Evolutionary conservation across 2,888 invertebrate genomes (phyloP).

Genomic region (Acronicta leporina): DNA sequence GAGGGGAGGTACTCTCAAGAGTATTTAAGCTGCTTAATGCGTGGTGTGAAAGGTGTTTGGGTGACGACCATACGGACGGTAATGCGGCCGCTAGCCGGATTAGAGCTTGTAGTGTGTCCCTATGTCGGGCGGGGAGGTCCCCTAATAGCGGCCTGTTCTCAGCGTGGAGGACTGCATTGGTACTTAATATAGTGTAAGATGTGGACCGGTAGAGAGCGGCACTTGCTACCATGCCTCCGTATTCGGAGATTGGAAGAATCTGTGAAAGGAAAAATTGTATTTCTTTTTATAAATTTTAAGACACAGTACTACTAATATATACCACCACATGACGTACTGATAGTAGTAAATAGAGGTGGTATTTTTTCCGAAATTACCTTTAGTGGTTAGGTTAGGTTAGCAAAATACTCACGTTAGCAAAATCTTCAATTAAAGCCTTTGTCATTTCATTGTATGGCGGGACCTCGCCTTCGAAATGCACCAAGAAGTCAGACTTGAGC

Average conservation of each 20-base stretch:
- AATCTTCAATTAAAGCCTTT: conserved; percentile 90
- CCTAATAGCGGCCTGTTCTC: conserved; percentile 92
- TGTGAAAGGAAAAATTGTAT: conserved; percentile 33
- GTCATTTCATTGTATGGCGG: conserved; percentile 86
- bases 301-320: too few relatives aligned
- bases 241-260: conserved; percentile 69
- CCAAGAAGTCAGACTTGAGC: conserved; percentile 72
- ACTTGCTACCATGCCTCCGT: conserved; percentile 68
- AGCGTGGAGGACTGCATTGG: conserved; percentile 92
- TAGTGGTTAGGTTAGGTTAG: too few relatives aligned
- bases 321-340: too few relatives aligned
- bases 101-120: conserved; percentile 93
- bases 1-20: conserved; percentile 90
- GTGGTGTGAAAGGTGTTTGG: conserved; percentile 80
- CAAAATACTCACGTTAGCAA: conserved; percentile 79
- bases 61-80: conserved; percentile 75
- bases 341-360: too few relatives aligned
- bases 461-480: conserved; percentile 69
- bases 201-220: conserved; percentile 92
- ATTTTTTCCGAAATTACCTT: too few relatives aligned
- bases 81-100: conserved; percentile 85
- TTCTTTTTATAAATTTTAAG: too few relatives aligned
- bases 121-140: conserved; percentile 93
- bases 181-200: conserved; percentile 93
- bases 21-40: conserved; percentile 72